These are phyloP conservation scores for Polypedilum vanderplanki DNA, from an alignment of 1,140 invertebrate species.

Conservation along the genomic window DNA sequence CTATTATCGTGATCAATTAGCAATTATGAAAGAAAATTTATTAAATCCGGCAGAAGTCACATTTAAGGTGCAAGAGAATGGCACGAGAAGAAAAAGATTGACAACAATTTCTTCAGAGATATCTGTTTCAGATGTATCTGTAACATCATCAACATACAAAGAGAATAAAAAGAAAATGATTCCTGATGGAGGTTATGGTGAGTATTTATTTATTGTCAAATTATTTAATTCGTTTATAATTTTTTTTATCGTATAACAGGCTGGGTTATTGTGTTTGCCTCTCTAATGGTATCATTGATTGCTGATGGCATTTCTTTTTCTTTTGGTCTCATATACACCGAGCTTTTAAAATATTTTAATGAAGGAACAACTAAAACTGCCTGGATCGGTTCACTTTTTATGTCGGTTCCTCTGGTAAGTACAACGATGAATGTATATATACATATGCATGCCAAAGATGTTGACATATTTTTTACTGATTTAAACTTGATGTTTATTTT, in stretches of 20 bases:
- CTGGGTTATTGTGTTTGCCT: conserved; percentile 81
- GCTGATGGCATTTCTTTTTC: conserved; percentile 93
- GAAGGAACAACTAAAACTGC: conserved; percentile 75
- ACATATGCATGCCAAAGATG: no score
- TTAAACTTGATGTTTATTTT: no score
- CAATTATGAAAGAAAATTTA: not conserved
- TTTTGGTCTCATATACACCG: conserved; percentile 81
- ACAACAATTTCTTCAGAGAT: conserved; percentile 38
- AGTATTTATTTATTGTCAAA: not conserved
- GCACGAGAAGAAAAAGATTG: conserved; percentile 36
- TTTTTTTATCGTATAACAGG: conserved; percentile 48
- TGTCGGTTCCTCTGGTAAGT: conserved; percentile 84
- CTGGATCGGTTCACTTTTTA: conserved; percentile 81
- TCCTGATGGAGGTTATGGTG: conserved; percentile 41
- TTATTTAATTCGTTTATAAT: not conserved
- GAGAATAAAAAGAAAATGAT: conserved; percentile 42
- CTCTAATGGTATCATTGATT: conserved; percentile 81
- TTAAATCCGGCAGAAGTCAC: not conserved
- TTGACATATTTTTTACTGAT: no score
- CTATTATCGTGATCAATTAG: conserved; percentile 1
- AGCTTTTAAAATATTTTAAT: conserved; percentile 78
- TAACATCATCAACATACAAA: conserved; percentile 37
- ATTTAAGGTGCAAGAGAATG: not conserved
- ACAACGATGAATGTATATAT: no score
- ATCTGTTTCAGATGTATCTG: conserved; percentile 39